These are phyloP conservation scores for Phoebastria nigripes DNA, from an alignment of 2,797 vertebrate species.

Conservation along the genomic window DNA sequence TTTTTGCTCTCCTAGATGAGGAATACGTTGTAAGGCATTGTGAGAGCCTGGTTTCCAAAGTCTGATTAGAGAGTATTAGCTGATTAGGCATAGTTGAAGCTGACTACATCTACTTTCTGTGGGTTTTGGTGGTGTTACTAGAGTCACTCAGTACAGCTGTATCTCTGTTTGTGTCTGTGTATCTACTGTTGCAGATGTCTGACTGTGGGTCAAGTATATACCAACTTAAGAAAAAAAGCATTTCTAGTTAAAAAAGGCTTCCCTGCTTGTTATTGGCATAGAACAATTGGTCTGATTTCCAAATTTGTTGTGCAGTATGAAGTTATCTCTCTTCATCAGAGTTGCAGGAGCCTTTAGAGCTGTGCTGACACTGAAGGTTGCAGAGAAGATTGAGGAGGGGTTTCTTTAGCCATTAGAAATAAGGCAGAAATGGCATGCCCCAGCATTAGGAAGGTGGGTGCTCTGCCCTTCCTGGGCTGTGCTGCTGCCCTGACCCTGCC, in stretches of 20 bases:
- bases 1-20: neutral
- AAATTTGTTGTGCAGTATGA: neutral
- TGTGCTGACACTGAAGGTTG: neutral
- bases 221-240: neutral
- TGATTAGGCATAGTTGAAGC: neutral
- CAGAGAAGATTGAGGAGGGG: neutral
- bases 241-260: neutral
- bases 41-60: neutral
- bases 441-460: neutral
- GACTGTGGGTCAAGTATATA: neutral
- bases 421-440: rapidly evolving
- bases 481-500: neutral
- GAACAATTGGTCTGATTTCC: neutral
- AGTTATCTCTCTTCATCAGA: neutral
- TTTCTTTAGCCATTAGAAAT: neutral
- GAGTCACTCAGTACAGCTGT: neutral
- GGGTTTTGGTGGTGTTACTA: neutral
- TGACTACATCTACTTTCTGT: neutral
- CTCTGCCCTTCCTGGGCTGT: neutral
- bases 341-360: neutral
- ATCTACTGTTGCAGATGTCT: neutral
- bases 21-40: rapidly evolving
- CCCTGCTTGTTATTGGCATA: neutral
- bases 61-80: neutral
- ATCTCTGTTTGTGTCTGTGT: neutral